A percentile compares a stretch with the other conserved stretches of the same genome.
Conservation (phyloP, 2,888 invertebrate genomes). For the Muschampia plurimacula region DNA sequence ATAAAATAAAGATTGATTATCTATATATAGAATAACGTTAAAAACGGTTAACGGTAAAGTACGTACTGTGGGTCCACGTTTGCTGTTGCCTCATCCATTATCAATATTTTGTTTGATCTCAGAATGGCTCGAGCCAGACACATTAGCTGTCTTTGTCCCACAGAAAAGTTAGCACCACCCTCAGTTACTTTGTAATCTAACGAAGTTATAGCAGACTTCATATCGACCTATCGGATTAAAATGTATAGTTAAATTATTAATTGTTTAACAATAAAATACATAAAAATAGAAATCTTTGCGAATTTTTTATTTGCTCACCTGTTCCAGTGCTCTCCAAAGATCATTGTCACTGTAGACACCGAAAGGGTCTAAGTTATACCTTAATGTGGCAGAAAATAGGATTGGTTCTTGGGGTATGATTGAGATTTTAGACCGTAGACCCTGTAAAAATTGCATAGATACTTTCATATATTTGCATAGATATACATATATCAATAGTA, state of each 20-base stretch:
- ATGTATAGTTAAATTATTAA: constrained; percentile 48
- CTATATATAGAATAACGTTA: neutral
- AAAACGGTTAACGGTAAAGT: neutral
- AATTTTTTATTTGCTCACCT: constrained; percentile 14
- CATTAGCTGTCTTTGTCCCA: constrained; percentile 95
- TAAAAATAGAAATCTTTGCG: constrained; percentile 12
- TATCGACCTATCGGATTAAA: constrained; percentile 85
- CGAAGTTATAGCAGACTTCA: constrained; percentile 88
- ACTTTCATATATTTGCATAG: too few species aligned
- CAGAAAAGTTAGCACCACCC: constrained; percentile 93
- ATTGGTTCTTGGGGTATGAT: constrained; percentile 94
- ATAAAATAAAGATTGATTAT: neutral
- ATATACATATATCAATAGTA: too few species aligned
- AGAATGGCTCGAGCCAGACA: constrained; percentile 96
- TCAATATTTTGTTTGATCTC: constrained; percentile 92
- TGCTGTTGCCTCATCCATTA: constrained; percentile 97
- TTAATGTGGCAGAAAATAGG: constrained; percentile 81
- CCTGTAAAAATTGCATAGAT: constrained; percentile 65
- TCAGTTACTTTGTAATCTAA: constrained; percentile 90
- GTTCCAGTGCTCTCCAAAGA: constrained; percentile 88
- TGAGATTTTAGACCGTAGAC: constrained; percentile 86
- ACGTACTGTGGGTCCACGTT: constrained; percentile 94
- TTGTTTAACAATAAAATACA: constrained; percentile 31
- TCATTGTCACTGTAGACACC: constrained; percentile 88
- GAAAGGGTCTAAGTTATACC: constrained; percentile 92